Conservation (phyloP, 2,888 invertebrate species). For the Nephrocerus scutellatus region DNA sequence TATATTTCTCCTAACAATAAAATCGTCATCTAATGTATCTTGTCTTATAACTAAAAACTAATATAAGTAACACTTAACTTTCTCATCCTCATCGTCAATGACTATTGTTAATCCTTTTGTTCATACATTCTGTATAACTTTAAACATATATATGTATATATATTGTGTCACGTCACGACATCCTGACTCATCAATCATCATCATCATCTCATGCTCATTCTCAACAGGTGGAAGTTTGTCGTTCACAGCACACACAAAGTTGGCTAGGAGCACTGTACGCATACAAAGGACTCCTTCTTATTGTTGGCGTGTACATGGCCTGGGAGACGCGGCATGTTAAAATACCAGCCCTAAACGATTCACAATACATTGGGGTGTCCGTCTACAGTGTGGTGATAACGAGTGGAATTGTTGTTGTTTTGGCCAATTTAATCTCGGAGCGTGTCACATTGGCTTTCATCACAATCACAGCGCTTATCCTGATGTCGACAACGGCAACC, state of each 20-base stretch:
- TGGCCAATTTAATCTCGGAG: slow-evolving; percentile 82
- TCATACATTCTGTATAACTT: no score
- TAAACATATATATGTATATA: slow-evolving; percentile 5
- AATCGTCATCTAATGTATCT: no score
- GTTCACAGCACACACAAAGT: slow-evolving; percentile 77
- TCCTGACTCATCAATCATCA: not conserved
- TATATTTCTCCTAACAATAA: no score
- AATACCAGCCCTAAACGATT: slow-evolving; percentile 86
- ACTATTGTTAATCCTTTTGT: no score
- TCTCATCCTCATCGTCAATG: no score
- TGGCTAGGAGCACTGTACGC: slow-evolving; percentile 88
- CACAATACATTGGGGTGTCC: slow-evolving; percentile 87
- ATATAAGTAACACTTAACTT: no score
- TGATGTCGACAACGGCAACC: slow-evolving; percentile 80
- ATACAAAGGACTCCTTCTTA: slow-evolving; percentile 79
- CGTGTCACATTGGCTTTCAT: slow-evolving; percentile 73
- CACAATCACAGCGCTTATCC: slow-evolving; percentile 73
- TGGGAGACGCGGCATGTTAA: slow-evolving; percentile 92
- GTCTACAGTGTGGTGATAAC: slow-evolving; percentile 88
- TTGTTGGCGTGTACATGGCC: slow-evolving; percentile 91
- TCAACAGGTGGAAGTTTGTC: slow-evolving; percentile 78
- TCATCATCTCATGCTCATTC: slow-evolving; percentile 9
- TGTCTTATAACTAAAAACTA: no score
- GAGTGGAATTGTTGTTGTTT: slow-evolving; percentile 76
- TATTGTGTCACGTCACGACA: not conserved